Percentiles rank a stretch among this genome's conserved stretches.
phyloP scores from a whole-genome alignment of 1,140 invertebrate genomes.

The Drosophila kepulauana region DNA sequence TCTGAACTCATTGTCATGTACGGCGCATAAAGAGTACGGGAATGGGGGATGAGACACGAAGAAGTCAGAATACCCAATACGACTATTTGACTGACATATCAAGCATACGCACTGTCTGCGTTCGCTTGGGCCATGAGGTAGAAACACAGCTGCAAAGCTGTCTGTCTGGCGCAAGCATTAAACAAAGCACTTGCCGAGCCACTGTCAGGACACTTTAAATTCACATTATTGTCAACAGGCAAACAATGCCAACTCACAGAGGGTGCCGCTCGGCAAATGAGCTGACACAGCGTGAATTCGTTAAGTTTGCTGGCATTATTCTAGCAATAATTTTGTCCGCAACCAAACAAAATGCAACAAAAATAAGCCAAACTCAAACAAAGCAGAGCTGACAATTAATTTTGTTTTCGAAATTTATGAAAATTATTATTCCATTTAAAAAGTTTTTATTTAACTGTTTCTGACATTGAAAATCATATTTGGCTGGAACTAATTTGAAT shows the following conservation, averaged over 20 bases:
- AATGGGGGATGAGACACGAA: neutral
- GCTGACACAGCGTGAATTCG: conserved; percentile 45
- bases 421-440: conserved; percentile 21
- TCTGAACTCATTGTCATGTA: conserved; percentile 75
- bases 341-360: conserved; percentile 34
- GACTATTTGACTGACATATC: conserved; percentile 45
- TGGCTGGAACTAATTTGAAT: conserved; percentile 10
- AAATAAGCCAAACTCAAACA: conserved; percentile 10
- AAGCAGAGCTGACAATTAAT: conserved; percentile 28
- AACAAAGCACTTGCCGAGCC: conserved; percentile 42
- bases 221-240: conserved; percentile 51
- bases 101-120: conserved; percentile 56
- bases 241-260: conserved; percentile 44
- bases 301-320: conserved; percentile 11
- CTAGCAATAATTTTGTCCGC: conserved; percentile 11
- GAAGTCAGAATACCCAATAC: conserved; percentile 55
- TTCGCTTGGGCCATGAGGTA: conserved; percentile 4
- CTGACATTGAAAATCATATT: conserved; percentile 2
- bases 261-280: conserved; percentile 24
- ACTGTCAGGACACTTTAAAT: conserved; percentile 55
- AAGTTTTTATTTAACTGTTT: conserved; percentile 7
- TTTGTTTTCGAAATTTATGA: conserved; percentile 13
- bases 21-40: conserved; percentile 62
- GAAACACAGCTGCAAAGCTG: conserved; percentile 41
- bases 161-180: conserved; percentile 55